Conservation (phyloP, 2,113 vertebrate genomes). For the Sebastes fasciatus region DNA sequence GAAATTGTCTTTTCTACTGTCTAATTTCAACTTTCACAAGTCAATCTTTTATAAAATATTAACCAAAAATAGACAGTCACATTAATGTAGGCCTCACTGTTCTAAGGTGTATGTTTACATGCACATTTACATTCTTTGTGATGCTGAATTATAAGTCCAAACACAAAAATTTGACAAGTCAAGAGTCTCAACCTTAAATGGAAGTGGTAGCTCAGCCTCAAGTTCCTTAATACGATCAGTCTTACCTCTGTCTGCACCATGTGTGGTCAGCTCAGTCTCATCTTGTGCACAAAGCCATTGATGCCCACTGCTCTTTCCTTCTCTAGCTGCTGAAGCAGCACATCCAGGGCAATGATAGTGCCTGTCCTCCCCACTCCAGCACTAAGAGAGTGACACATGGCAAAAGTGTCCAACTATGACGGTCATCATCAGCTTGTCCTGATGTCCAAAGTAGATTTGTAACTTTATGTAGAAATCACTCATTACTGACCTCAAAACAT, state of each 20-base stretch:
- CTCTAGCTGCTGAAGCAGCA: constrained; percentile 86
- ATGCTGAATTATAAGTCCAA: background rate
- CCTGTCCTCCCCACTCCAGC: constrained; percentile 90
- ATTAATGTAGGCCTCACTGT: background rate
- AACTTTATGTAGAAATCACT: background rate
- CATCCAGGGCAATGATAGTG: constrained; percentile 88
- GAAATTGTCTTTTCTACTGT: background rate
- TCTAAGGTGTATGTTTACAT: background rate
- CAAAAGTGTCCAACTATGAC: background rate
- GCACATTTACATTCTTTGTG: background rate
- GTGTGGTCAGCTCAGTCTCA: constrained; percentile 85
- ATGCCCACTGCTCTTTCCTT: constrained; percentile 74
- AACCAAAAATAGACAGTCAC: accelerated
- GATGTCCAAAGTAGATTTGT: background rate
- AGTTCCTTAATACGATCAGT: background rate
- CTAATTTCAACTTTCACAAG: background rate
- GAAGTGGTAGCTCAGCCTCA: background rate
- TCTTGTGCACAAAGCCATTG: constrained; percentile 81
- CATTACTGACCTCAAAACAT: background rate
- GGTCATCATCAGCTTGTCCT: background rate
- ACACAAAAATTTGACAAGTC: background rate
- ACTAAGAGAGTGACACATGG: constrained; percentile 68
- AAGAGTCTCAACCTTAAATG: background rate
- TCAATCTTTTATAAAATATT: background rate
- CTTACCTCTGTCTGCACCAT: constrained; percentile 94